Conservation (phyloP, 2,113 vertebrate species). For the Scalopus aquaticus region DNA sequence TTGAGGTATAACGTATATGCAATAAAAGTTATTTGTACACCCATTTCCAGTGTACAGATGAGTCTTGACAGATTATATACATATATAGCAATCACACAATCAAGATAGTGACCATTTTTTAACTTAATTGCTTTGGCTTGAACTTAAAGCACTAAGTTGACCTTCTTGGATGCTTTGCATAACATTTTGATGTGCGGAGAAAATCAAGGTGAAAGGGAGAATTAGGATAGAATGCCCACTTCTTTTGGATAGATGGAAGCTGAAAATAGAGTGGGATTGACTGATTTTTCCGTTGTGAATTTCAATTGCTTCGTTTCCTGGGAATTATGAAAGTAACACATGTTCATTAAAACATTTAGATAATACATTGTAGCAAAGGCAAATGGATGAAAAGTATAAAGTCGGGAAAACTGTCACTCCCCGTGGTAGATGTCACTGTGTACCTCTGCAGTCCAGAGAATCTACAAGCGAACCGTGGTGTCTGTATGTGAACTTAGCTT, state of each 20-base stretch:
- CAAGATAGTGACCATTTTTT: background rate
- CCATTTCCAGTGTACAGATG: background rate
- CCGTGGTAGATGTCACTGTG: background rate
- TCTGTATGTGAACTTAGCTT: background rate
- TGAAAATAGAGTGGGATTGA: background rate
- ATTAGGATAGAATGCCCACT: background rate
- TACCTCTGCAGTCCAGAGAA: background rate
- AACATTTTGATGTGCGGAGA: background rate
- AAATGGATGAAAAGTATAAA: background rate
- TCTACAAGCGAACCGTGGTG: background rate
- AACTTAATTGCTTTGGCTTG: background rate
- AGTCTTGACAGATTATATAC: background rate
- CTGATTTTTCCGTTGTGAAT: background rate
- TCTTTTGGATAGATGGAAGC: background rate
- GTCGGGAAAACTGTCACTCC: background rate
- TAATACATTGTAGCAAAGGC: background rate
- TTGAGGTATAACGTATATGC: background rate
- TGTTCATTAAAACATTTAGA: background rate
- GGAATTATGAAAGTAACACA: slow-evolving; percentile 5
- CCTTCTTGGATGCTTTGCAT: background rate
- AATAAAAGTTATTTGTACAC: too few species aligned
- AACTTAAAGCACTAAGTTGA: too few species aligned
- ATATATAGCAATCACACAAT: background rate
- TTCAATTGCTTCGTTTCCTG: background rate
- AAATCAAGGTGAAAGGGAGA: background rate